Evolutionary conservation across 2,113 vertebrate species (phyloP).

Genomic region (Tragelaphus imberbis): DNA sequence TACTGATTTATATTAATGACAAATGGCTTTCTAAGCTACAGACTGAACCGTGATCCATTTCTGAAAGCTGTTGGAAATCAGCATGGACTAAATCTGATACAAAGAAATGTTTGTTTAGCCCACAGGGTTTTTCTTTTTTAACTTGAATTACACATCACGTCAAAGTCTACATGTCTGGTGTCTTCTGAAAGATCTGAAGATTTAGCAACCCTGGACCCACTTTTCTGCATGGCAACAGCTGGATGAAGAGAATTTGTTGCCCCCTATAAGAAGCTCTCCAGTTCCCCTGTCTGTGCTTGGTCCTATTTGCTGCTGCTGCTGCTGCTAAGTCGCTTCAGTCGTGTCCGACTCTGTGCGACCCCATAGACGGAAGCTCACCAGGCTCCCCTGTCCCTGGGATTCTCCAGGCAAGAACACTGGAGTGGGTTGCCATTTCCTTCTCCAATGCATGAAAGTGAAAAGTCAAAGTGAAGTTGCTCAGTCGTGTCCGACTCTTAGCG

Average conservation of each 20-base stretch:
- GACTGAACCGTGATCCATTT: background rate
- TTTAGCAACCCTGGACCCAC: background rate
- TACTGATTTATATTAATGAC: background rate
- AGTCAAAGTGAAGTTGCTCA: no score
- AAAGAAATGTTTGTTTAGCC: background rate
- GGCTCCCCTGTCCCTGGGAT: no score
- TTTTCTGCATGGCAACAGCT: background rate
- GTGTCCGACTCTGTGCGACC: no score
- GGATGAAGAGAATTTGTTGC: background rate
- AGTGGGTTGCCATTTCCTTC: no score
- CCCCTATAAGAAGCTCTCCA: background rate
- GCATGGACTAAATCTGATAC: background rate
- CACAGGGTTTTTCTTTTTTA: background rate
- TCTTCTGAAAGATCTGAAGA: background rate
- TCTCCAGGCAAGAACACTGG: no score
- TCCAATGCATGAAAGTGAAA: no score
- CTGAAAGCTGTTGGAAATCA: background rate
- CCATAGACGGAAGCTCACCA: no score
- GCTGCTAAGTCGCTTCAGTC: no score
- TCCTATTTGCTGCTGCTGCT: background rate
- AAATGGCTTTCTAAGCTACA: background rate
- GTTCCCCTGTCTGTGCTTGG: background rate
- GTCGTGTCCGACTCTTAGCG: no score
- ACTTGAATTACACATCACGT: background rate
- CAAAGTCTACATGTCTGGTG: background rate